phyloP scores from a whole-genome alignment of 2,888 invertebrate species.

The Blastobasis lacticolella region DNA sequence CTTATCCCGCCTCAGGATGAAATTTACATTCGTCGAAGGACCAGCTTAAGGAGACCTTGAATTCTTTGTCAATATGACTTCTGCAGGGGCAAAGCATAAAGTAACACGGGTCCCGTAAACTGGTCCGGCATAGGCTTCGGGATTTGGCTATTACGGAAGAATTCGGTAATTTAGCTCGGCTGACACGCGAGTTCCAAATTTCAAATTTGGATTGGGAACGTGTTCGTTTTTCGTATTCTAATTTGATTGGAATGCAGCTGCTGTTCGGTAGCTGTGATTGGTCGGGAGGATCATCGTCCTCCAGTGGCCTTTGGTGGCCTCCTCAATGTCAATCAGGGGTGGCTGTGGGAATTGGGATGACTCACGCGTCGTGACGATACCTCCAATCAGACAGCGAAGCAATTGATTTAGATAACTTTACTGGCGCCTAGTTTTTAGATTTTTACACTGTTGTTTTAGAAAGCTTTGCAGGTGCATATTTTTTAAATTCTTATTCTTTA shows the following conservation, averaged over 20 bases:
- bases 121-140: background rate
- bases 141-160: constrained; percentile 28
- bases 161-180: constrained; percentile 52
- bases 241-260: constrained; percentile 42
- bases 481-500: too few relatives aligned
- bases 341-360: too few relatives aligned
- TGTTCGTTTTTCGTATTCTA: constrained; percentile 29
- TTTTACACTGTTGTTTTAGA: too few relatives aligned
- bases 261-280: constrained; percentile 27
- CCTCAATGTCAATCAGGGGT: too few relatives aligned
- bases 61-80: background rate
- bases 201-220: constrained; percentile 28
- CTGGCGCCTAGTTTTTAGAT: too few relatives aligned
- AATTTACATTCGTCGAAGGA: constrained; percentile 15
- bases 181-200: constrained; percentile 37
- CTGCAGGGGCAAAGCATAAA: constrained; percentile 6
- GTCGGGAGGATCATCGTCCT: constrained; percentile 11
- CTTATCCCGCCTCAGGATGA: constrained; percentile 14
- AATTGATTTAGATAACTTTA: too few relatives aligned
- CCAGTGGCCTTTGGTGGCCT: too few relatives aligned
- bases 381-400: too few relatives aligned
- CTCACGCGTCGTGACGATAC: too few relatives aligned
- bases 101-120: constrained; percentile 1
- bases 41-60: constrained; percentile 4
- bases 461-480: too few relatives aligned